Conservation (phyloP, 2,113 vertebrate species). For the Amblyopsis rosae region DNA sequence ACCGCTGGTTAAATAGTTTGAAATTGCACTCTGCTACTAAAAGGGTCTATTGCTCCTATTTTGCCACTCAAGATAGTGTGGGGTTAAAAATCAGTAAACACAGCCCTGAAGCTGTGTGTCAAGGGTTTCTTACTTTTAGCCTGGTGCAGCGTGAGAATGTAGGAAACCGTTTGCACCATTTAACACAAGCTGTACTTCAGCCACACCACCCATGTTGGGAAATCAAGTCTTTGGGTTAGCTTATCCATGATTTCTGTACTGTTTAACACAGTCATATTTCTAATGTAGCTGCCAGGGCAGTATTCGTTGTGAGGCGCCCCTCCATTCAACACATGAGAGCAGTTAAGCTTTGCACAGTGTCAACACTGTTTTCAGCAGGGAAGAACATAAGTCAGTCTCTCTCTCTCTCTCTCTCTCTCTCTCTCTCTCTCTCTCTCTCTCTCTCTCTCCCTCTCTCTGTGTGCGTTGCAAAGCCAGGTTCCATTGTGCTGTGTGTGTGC, state of each 20-base stretch:
- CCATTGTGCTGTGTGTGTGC: conserved; percentile 1
- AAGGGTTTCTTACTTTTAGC: too few species aligned
- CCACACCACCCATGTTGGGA: too few species aligned
- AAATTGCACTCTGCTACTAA: conserved; percentile 5
- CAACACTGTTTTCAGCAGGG: conserved; percentile 17
- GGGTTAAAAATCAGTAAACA: not conserved
- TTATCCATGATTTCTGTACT: too few species aligned
- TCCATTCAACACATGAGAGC: conserved; percentile 1
- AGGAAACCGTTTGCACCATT: too few species aligned
- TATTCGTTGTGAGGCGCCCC: too few species aligned
- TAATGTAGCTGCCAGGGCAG: too few species aligned
- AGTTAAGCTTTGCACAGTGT: conserved; percentile 1
- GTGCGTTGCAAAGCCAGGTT: not conserved
- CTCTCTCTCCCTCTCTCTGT: not conserved
- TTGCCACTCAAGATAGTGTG: conserved; percentile 2
- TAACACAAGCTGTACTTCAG: too few species aligned
- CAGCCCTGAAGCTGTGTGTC: not conserved
- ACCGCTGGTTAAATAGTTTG: conserved; percentile 15
- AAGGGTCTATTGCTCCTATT: not conserved
- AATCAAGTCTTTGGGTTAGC: too few species aligned
- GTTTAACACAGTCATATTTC: too few species aligned
- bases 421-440: not conserved
- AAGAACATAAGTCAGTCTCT: not conserved
- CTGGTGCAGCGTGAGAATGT: not conserved
- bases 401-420: not conserved